Evolutionary conservation across 2,888 invertebrate genomes (phyloP).

Genomic region (Buathra laborator): DNA sequence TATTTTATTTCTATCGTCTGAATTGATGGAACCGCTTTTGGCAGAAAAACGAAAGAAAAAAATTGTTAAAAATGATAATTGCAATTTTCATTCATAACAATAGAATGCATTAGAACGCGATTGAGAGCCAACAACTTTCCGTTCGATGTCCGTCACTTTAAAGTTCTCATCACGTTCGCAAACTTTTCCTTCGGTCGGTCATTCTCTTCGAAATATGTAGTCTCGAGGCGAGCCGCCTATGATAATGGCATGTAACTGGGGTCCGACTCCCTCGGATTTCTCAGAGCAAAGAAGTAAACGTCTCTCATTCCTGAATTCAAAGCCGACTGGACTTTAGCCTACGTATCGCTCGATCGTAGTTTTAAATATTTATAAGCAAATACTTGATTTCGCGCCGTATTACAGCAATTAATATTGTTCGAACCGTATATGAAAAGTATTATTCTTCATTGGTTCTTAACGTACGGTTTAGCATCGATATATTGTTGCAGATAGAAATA

Average conservation of each 20-base stretch:
- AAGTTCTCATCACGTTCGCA: constrained; percentile 75
- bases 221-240: constrained; percentile 65
- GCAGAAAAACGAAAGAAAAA: constrained; percentile 5
- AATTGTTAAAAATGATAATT: background rate
- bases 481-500: background rate
- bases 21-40: background rate
- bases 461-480: background rate
- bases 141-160: constrained; percentile 46
- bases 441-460: background rate
- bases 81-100: background rate
- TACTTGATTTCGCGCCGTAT: constrained; percentile 16
- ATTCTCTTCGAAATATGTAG: constrained; percentile 67
- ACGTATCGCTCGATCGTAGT: constrained; percentile 52
- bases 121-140: constrained; percentile 52
- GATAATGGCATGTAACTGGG: constrained; percentile 77
- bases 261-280: constrained; percentile 66
- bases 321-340: constrained; percentile 61
- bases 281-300: constrained; percentile 40
- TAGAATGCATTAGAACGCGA: constrained; percentile 18
- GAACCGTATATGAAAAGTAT: background rate
- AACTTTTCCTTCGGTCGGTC: constrained; percentile 68
- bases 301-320: constrained; percentile 25
- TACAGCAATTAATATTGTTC: background rate
- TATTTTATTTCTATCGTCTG: background rate
- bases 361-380: constrained; percentile 61